phyloP scores from a whole-genome alignment of 1,140 invertebrate genomes.

The Neuroterus valhalla region DNA sequence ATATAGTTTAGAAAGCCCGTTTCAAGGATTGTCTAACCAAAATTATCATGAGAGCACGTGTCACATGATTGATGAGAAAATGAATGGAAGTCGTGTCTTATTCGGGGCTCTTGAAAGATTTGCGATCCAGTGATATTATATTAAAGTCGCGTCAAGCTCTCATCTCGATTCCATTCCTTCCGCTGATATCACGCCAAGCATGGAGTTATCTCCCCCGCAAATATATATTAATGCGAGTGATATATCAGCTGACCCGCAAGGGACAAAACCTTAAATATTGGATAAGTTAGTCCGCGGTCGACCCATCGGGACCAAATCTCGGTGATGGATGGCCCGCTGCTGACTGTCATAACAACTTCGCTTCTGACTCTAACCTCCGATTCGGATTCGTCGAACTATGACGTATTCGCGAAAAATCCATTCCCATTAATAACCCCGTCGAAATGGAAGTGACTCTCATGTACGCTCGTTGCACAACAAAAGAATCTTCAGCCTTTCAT shows the following conservation, averaged over 20 bases:
- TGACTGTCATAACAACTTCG: conserved; percentile 75
- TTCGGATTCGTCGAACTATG: conserved; percentile 6
- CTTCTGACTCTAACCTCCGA: neutral
- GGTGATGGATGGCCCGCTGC: conserved; percentile 71
- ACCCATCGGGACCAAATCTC: conserved; percentile 72
- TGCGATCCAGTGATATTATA: conserved; percentile 8
- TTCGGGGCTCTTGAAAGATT: conserved; percentile 11
- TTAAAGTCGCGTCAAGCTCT: conserved; percentile 5
- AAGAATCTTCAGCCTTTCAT: neutral
- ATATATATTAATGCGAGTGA: conserved; percentile 76
- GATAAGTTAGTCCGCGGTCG: conserved; percentile 71
- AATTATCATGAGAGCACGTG: neutral
- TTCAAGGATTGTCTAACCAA: too few relatives aligned
- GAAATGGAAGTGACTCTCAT: conserved; percentile 5
- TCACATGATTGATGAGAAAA: conserved; percentile 7
- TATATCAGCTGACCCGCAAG: conserved; percentile 73
- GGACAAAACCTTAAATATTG: conserved; percentile 77
- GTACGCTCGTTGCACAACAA: neutral
- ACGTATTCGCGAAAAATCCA: conserved; percentile 24
- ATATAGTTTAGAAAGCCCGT: too few relatives aligned
- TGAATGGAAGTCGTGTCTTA: conserved; percentile 14
- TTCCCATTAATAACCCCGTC: conserved; percentile 22
- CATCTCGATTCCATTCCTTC: conserved; percentile 10
- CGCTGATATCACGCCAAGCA: conserved; percentile 40
- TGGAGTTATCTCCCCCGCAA: conserved; percentile 73